phyloP scores from a whole-genome alignment of 2,888 invertebrate species.

The Ypsolopha sequella region DNA sequence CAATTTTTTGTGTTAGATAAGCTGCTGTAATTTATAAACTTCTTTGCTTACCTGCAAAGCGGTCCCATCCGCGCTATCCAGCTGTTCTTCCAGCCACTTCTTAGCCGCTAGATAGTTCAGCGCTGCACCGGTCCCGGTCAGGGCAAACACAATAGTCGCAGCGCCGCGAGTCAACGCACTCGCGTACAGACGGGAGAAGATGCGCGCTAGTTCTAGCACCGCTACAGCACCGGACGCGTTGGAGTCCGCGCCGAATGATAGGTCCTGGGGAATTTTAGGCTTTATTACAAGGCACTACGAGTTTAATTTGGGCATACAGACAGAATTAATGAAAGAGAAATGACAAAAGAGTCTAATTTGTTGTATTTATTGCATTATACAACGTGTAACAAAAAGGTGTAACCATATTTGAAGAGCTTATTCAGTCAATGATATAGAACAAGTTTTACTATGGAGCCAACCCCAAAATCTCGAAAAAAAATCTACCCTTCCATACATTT shows the following conservation, averaged over 20 bases:
- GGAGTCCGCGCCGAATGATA: constrained; percentile 91
- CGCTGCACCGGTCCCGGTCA: constrained; percentile 91
- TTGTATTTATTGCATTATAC: too few species aligned
- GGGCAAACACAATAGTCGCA: constrained; percentile 86
- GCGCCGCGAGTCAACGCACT: constrained; percentile 78
- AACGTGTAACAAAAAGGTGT: too few species aligned
- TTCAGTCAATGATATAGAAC: too few species aligned
- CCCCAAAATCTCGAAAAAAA: too few species aligned
- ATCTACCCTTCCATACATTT: too few species aligned
- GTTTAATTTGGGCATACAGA: too few species aligned
- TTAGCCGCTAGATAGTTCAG: constrained; percentile 95
- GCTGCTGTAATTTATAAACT: too few species aligned
- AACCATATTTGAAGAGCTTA: too few species aligned
- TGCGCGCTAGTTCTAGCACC: constrained; percentile 86
- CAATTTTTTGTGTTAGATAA: too few species aligned
- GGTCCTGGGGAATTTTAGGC: constrained; percentile 68
- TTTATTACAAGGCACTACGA: neutral
- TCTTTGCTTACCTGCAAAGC: constrained; percentile 74
- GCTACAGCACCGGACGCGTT: constrained; percentile 93
- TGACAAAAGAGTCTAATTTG: too few species aligned
- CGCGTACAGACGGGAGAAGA: constrained; percentile 90
- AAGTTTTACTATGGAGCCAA: too few species aligned
- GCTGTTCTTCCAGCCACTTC: constrained; percentile 94
- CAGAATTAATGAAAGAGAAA: too few species aligned
- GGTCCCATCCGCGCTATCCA: constrained; percentile 82